phyloP scores from a whole-genome alignment of 2,113 vertebrate species.

The Cervus canadensis region DNA sequence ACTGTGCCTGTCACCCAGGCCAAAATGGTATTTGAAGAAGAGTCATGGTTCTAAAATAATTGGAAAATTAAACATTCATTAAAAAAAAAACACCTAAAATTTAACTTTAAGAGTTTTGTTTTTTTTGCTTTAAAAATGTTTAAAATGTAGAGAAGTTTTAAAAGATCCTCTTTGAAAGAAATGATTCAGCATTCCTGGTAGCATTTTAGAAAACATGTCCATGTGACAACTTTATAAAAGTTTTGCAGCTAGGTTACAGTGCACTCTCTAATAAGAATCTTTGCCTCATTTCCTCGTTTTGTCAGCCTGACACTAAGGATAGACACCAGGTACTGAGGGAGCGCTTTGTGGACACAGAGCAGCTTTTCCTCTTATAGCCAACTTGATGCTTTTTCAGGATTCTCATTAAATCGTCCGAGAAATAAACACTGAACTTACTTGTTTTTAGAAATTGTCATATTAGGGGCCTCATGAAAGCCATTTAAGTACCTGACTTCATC shows the following conservation, averaged over 20 bases:
- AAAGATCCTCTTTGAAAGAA: background rate
- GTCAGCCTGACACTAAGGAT: background rate
- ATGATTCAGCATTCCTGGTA: slow-evolving; percentile 37
- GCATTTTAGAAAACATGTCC: background rate
- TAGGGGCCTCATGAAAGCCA: background rate
- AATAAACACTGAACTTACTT: background rate
- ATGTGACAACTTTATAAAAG: background rate
- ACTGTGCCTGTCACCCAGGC: background rate
- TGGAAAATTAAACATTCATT: background rate
- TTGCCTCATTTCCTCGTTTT: background rate
- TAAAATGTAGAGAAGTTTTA: background rate
- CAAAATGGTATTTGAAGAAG: slow-evolving; percentile 16
- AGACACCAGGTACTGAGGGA: background rate
- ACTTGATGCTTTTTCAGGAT: background rate
- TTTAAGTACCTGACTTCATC: background rate
- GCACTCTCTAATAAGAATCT: background rate
- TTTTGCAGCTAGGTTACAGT: background rate
- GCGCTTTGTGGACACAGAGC: background rate
- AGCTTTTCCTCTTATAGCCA: background rate
- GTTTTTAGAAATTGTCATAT: background rate
- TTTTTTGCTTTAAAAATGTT: background rate
- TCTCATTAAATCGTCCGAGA: background rate
- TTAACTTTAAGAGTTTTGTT: background rate
- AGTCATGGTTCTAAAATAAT: slow-evolving; percentile 25
- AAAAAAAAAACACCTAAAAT: background rate